Evolutionary conservation across 2,113 vertebrate genomes (phyloP), one percentile per base, ranked within the genome.

Genomic region (Otus sunia): DNA sequence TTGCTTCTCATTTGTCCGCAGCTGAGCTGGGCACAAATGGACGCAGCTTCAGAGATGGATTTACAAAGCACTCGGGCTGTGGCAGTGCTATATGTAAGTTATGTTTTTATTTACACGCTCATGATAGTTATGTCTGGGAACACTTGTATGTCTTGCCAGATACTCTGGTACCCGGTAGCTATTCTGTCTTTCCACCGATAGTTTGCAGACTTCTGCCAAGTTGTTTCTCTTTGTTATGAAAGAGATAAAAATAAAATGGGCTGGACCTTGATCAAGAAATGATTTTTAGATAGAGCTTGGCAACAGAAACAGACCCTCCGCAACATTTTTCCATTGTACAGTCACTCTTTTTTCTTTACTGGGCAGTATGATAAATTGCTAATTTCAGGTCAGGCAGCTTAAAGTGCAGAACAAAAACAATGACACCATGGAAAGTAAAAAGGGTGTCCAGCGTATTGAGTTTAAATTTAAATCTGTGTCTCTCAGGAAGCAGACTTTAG

Each of bases 261-360:
- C 79, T 94, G 92, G 95, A 97, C 55, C 85, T 96, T 45, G 79
- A 95, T 94, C 89, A 93, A 96, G 86, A 89, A 88, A 82, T 92
- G 26, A 95, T 94, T 96, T 96, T 95, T 96, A 96, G 95, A 95
- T 97, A 86, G 47, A 92, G 69, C 77, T 94, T 96, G 89, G 89
- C 92, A 96, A 23, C 84, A 82, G 83, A 43, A 62, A 49, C 74
- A 83, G 92, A 87, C 88, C 91, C 84, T 94, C 97, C 73, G 77
- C 95, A 95, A 96, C 77, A 92, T 95, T 96, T 96, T 97, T 94
- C 96, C 92, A 95, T 97, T 97, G 95, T 97, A 56, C 73, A 92
- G 87, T 66, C 83, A 36, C 69, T 92, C 91, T 73, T 85, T 94
- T 95, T 88, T 95, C 85, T 95, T 72, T 74, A 68, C 88, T 89